phyloP scores from a whole-genome alignment of 2,113 vertebrate species.

The Recurvirostra avosetta region DNA sequence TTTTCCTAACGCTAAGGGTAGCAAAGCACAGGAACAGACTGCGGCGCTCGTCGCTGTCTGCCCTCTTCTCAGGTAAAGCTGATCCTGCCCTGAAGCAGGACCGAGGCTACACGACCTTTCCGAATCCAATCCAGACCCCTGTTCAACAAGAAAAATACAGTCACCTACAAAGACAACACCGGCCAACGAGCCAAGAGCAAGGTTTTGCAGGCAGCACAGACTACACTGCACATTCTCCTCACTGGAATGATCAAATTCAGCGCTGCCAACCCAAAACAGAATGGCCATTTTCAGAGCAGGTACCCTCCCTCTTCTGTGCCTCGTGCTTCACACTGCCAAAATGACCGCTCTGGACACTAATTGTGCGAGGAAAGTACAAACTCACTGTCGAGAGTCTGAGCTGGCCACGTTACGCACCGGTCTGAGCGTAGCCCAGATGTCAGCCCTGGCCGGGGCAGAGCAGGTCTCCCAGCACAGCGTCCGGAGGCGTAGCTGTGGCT shows the following conservation, averaged over 20 bases:
- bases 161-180: rapidly evolving
- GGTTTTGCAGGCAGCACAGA: background rate
- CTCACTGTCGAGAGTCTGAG: rapidly evolving
- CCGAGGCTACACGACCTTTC: background rate
- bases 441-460: background rate
- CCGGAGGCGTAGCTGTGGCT: background rate
- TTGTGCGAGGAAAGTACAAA: rapidly evolving
- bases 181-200: background rate
- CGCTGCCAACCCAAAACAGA: background rate
- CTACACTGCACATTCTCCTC: rapidly evolving
- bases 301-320: background rate
- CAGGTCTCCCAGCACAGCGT: rapidly evolving
- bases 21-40: background rate
- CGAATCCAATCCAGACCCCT: background rate
- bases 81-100: background rate
- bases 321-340: rapidly evolving
- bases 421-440: rapidly evolving
- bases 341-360: rapidly evolving
- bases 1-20: rapidly evolving
- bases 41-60: rapidly evolving
- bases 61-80: background rate
- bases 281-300: background rate
- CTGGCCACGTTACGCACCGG: rapidly evolving
- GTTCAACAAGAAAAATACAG: rapidly evolving
- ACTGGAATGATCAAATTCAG: rapidly evolving